Evolutionary conservation across 37 sponge, comb jelly and placozoan genomes (phyloP).

Genomic region (Diacarnus erythraeanus): DNA sequence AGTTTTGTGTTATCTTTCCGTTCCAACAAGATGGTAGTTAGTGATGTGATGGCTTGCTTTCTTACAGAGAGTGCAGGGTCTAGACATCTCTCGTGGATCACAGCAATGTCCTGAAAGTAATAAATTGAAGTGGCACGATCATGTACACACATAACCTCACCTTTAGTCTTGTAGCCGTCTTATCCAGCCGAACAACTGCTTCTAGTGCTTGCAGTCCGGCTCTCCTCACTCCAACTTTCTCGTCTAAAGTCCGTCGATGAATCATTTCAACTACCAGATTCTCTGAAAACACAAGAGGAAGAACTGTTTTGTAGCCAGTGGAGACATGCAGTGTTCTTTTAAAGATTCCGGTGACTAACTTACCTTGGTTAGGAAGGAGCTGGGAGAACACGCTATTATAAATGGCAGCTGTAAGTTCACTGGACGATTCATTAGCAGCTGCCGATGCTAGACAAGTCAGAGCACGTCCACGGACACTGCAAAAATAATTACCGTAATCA

Average conservation of each 20-base stretch:
- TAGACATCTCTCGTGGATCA: constrained; percentile 57
- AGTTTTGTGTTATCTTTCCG: constrained; percentile 17
- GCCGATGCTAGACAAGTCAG: constrained; percentile 54
- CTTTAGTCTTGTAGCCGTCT: neutral
- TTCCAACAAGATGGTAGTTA: constrained; percentile 46
- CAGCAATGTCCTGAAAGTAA: constrained; percentile 57
- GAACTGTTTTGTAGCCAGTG: too few relatives aligned
- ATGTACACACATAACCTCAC: too few relatives aligned
- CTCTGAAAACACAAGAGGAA: too few relatives aligned
- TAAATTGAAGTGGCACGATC: too few relatives aligned
- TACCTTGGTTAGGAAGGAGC: neutral
- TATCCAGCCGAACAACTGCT: constrained; percentile 31
- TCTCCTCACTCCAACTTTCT: constrained; percentile 70
- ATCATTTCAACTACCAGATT: constrained; percentile 58
- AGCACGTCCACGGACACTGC: constrained; percentile 64
- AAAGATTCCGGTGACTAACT: too few relatives aligned
- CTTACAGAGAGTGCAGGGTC: constrained; percentile 76
- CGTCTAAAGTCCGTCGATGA: constrained; percentile 38
- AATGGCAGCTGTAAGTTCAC: constrained; percentile 30
- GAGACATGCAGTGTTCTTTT: too few relatives aligned
- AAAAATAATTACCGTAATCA: neutral
- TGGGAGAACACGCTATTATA: constrained; percentile 15
- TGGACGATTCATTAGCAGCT: constrained; percentile 9
- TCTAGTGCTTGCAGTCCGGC: constrained; percentile 66
- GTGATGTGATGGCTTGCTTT: constrained; percentile 75